phyloP scores from a whole-genome alignment of 2,888 invertebrate species.

The Nyleta sp. region DNA sequence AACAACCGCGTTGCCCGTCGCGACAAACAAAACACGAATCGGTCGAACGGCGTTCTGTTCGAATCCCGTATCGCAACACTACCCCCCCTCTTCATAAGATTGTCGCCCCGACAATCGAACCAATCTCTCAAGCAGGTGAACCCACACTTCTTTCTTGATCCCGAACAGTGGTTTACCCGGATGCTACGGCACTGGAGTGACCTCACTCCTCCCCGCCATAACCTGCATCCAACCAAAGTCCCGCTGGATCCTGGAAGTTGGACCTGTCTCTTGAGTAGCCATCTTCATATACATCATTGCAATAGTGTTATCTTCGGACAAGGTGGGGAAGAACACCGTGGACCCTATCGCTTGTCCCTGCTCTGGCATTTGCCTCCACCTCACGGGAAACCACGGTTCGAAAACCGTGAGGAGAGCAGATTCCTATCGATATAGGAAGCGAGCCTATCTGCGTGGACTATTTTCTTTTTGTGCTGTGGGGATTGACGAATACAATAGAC shows the following conservation, averaged over 20 bases:
- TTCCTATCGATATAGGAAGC: not conserved
- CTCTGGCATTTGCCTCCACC: conserved; percentile 3
- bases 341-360: conserved; percentile 18
- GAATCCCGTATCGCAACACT: conserved; percentile 16
- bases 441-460: conserved; percentile 6
- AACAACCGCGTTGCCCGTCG: too few relatives aligned
- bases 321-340: not conserved
- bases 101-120: conserved; percentile 26
- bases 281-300: not conserved
- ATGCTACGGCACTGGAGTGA: not conserved
- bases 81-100: conserved; percentile 23
- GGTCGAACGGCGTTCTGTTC: too few relatives aligned
- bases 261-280: conserved; percentile 21
- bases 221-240: not conserved
- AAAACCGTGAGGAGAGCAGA: conserved; percentile 21
- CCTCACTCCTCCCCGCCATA: not conserved
- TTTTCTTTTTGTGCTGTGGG: not conserved
- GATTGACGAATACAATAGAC: not conserved
- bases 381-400: conserved; percentile 30
- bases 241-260: not conserved
- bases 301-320: conserved; percentile 1
- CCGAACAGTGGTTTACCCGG: not conserved
- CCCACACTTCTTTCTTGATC: not conserved
- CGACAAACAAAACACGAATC: too few relatives aligned
- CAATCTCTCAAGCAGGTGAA: conserved; percentile 5